Base-by-base conservation (phyloP, 30 jellyfish, hydroid and myxozoan genomes). In the Aurelia sp. region DNA sequence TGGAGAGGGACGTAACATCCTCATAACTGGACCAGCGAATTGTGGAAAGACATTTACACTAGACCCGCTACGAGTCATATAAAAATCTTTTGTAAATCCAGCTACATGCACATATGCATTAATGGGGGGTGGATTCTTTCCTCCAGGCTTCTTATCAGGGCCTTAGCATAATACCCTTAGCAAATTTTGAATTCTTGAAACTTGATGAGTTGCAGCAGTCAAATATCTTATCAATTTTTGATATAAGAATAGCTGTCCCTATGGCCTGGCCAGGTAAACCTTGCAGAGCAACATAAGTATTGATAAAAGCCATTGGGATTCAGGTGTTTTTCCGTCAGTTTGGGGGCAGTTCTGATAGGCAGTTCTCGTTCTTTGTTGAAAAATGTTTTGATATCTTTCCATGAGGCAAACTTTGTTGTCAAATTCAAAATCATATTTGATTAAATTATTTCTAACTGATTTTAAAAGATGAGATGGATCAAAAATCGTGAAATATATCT, bases 321-420 rank as follows among this genome's bases (percentile, higher is more conserved):
- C 38, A 74, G 58, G 85, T 86, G 82, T 41, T 86, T 86, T 64
- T 27, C 57, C 4, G 88, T 72, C 38, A 71, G 19, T 24, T 71
- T 84, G 1, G 93, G 95, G 6, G 95, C 95, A 21, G 78, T 44
- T 74, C 95, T 75, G n/a, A 74, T 86, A 18, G 90, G n/a, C 9
- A 61, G 70, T 63, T 15, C 65, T n/a, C 75, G 50, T 20, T 86
- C 90, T 50, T 86, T 74, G 18, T 65, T 67, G 63, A 17, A 86
- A 35, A 86, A 85, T 2, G 35, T 40, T 22, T 21, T 74, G 20
- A 84, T 40, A 58, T 84, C 80, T 18, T 53, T 31, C 91, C 91
- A 69, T 41, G 53, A 12, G 16, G 92, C 86, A 74, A 5, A 48
- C 31, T 40, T 80, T 68, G 11, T 65, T 51, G 13, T 67, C 85